A percentile compares a stretch with the other conserved stretches of the same genome.
Conservation (phyloP, 1,140 invertebrate genomes). For the Caenorhabditis tropicalis region DNA sequence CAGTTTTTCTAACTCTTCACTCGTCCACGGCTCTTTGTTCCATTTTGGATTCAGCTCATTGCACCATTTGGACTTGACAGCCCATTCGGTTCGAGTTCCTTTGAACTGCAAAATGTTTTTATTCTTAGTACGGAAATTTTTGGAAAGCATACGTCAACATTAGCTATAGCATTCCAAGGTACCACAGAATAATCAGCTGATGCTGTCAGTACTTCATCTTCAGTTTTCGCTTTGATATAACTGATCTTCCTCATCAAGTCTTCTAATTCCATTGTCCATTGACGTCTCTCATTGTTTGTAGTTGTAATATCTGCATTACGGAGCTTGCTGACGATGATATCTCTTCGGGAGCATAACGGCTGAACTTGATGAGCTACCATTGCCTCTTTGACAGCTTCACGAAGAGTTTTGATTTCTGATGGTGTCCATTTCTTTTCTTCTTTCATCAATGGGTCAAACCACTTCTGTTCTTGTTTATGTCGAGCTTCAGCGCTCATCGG, state of each 20-base stretch:
- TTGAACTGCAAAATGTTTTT: conserved; percentile 63
- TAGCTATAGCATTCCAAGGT: conserved; percentile 52
- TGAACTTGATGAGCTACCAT: conserved; percentile 35
- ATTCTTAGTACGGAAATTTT: neutral
- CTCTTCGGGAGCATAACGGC: conserved; percentile 37
- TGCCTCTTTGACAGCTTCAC: conserved; percentile 27
- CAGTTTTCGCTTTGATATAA: neutral
- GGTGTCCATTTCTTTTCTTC: conserved; percentile 52
- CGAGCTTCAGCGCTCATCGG: conserved; percentile 47
- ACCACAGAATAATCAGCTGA: conserved; percentile 10
- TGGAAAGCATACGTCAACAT: conserved; percentile 5
- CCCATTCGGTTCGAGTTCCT: conserved; percentile 58
- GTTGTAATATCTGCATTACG: conserved; percentile 25
- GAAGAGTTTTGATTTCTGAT: conserved; percentile 34
- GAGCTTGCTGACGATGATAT: conserved; percentile 47
- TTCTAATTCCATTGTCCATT: conserved; percentile 33
- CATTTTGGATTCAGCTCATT: conserved; percentile 70
- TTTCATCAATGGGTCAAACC: conserved; percentile 54
- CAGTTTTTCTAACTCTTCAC: conserved; percentile 67
- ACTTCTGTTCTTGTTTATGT: conserved; percentile 31
- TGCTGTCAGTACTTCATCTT: conserved; percentile 18
- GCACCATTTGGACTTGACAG: conserved; percentile 70
- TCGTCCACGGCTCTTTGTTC: conserved; percentile 65
- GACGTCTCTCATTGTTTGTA: conserved; percentile 17
- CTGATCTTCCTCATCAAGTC: conserved; percentile 29